Evolutionary conservation across 1,140 invertebrate genomes (phyloP).

Genomic region (Adoxophyes honmai): DNA sequence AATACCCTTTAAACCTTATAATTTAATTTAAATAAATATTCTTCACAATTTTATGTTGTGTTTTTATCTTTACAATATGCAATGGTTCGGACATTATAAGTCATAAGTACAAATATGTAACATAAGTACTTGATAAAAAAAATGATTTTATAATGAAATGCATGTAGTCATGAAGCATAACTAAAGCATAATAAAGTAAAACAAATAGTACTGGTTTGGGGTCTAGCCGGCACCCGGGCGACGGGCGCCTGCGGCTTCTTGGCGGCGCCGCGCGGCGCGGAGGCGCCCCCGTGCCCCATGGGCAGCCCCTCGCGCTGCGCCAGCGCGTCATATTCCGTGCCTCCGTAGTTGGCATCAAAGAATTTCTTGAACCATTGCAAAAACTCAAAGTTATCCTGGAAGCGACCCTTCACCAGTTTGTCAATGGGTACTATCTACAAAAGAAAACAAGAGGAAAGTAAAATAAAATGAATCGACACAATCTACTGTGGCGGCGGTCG

Average conservation of each 20-base stretch:
- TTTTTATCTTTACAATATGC: not conserved
- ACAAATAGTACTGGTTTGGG: slow-evolving; percentile 78
- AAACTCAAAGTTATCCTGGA: slow-evolving; percentile 99
- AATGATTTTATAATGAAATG: not conserved
- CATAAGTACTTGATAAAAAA: not conserved
- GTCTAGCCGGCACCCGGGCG: slow-evolving; percentile 76
- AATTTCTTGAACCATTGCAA: slow-evolving; percentile 99
- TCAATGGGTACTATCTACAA: slow-evolving; percentile 92
- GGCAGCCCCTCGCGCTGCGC: slow-evolving; percentile 89
- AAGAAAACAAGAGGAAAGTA: slow-evolving; percentile 73
- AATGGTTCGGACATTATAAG: slow-evolving; percentile 28
- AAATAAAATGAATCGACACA: slow-evolving; percentile 53
- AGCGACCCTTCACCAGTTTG: slow-evolving; percentile 94
- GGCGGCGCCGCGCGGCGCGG: slow-evolving; percentile 73
- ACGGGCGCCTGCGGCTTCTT: slow-evolving; percentile 70
- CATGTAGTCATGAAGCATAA: not conserved
- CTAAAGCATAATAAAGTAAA: slow-evolving; percentile 46
- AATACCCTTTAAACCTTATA: slow-evolving; percentile 4
- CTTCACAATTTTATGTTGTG: not conserved
- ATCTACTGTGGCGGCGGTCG: slow-evolving; percentile 31
- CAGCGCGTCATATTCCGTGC: slow-evolving; percentile 93
- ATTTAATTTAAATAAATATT: slow-evolving; percentile 11
- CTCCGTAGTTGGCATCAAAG: slow-evolving; percentile 98
- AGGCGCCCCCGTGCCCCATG: slow-evolving; percentile 84
- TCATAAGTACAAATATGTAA: not conserved